Percentiles rank a stretch among this genome's conserved stretches.
phyloP scores from a whole-genome alignment of 2,888 invertebrate species.

The Ormyrus nitidulus region DNA sequence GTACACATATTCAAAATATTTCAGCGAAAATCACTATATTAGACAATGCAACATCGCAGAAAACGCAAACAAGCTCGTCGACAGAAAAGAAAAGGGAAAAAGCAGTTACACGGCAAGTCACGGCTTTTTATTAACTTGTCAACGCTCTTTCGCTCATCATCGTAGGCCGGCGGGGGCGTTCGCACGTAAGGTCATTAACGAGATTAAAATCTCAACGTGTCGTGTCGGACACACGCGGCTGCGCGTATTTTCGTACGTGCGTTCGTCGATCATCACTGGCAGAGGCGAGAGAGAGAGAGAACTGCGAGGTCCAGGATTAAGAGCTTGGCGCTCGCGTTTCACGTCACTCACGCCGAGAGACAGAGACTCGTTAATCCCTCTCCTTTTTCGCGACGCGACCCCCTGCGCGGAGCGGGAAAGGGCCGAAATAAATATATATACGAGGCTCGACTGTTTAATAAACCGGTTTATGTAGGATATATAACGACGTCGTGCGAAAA shows the following conservation, averaged over 20 bases:
- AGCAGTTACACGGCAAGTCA: constrained; percentile 13
- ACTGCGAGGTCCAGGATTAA: constrained; percentile 62
- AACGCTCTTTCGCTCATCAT: constrained; percentile 32
- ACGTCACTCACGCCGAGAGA: constrained; percentile 65
- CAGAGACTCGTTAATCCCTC: constrained; percentile 66
- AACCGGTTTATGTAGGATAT: constrained; percentile 63
- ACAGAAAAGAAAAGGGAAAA: no score
- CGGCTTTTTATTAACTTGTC: constrained; percentile 49
- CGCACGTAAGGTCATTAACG: constrained; percentile 44
- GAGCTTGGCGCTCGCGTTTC: constrained; percentile 70
- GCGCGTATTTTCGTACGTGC: constrained; percentile 28
- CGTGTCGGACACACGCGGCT: constrained; percentile 15
- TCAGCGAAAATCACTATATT: no score
- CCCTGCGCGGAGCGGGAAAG: neutral
- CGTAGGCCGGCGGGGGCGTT: neutral
- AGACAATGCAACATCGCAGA: no score
- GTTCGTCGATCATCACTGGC: constrained; percentile 32
- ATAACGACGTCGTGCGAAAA: constrained; percentile 5
- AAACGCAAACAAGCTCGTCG: no score
- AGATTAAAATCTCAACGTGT: constrained; percentile 53
- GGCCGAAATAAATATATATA: constrained; percentile 60
- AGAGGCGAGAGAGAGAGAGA: constrained; percentile 1
- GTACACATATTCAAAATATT: no score
- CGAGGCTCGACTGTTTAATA: constrained; percentile 66
- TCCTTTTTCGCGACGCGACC: constrained; percentile 46